Evolutionary conservation across 1,140 invertebrate genomes (phyloP), one percentile per base, ranked within the genome.

Genomic region (Drosophila serrata): DNA sequence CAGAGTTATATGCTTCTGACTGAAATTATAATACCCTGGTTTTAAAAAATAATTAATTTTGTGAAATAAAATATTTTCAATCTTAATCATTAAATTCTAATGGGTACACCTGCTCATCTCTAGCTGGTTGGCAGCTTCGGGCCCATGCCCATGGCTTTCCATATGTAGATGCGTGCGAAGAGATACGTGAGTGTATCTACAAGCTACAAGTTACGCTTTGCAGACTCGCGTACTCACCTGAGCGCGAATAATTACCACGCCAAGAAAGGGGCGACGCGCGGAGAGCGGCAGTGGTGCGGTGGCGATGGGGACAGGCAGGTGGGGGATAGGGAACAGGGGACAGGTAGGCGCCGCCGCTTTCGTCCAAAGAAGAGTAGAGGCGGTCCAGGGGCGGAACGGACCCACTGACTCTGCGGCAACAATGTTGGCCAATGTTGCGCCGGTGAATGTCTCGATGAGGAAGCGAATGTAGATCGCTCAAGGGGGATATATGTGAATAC

Each of bases 151-250:
- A 40, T 55, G 56, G 62, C 77, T 84, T 74, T 78, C 82, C 84
- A 77, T 74, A 88, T 82, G 76, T 90, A 88, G 84, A 85, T 85
- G 84, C 85, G 80, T 88, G 84, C 85, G 53, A 27, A 59, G 77
- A 81, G 85, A 84, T 88, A 88, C 69, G 78, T 81, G 78, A 74
- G 74, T 81, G 85, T 88, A 87, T 88, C 85, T 88, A 79, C 85
- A 90, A 88, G 77, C 74, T 85, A 90, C 85, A 90, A 90, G 85
- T 88, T 88, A 90, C 85, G 85, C 85, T 88, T 88, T 88, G 78
- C 69, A 79, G 85, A 90, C 86, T 84, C 85, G 78, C 85, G 81
- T 68, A 90, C 56, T 88, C 86, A 90, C 74, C 85, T 88, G 86
- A 88, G 78, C 85, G 85, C 85, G 85, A 88, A 88, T 90, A 88